Percentiles rank a stretch among this genome's conserved stretches.
These are phyloP conservation scores for Chiloscyllium punctatum DNA, from an alignment of 2,797 vertebrate species.

Conservation along the genomic window DNA sequence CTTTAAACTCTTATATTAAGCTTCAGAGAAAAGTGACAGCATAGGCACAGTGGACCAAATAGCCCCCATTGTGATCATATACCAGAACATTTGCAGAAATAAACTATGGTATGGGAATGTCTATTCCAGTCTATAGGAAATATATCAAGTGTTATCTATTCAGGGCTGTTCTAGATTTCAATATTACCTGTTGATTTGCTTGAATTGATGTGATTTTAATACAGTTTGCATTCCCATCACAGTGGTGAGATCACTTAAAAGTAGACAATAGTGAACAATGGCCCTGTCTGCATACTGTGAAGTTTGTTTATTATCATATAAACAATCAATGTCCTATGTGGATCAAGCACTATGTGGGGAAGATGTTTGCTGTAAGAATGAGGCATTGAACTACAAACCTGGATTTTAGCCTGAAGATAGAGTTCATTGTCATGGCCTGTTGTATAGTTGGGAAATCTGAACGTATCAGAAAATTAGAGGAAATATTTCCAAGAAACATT, in stretches of 20 bases:
- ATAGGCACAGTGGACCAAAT: no score
- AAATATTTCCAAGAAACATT: not conserved
- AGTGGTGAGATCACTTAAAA: not conserved
- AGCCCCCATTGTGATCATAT: no score
- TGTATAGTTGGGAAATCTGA: not conserved
- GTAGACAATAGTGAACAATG: not conserved
- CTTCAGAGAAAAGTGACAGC: no score
- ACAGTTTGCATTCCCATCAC: not conserved
- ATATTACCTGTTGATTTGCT: not conserved
- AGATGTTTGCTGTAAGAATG: not conserved
- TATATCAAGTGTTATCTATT: not conserved
- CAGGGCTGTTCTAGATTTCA: not conserved
- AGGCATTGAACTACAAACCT: not conserved
- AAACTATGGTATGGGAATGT: not conserved
- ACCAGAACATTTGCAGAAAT: not conserved
- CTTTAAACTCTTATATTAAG: no score
- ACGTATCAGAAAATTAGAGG: not conserved
- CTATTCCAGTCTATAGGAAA: not conserved
- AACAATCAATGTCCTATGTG: not conserved
- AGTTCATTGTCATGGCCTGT: no score
- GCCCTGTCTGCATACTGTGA: not conserved
- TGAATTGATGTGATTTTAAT: not conserved
- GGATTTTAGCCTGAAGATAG: not conserved
- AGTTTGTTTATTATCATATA: not conserved
- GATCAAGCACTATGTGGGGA: not conserved